These are phyloP conservation scores for Suricata suricatta DNA, from an alignment of 2,113 vertebrate species.

Conservation along the genomic window DNA sequence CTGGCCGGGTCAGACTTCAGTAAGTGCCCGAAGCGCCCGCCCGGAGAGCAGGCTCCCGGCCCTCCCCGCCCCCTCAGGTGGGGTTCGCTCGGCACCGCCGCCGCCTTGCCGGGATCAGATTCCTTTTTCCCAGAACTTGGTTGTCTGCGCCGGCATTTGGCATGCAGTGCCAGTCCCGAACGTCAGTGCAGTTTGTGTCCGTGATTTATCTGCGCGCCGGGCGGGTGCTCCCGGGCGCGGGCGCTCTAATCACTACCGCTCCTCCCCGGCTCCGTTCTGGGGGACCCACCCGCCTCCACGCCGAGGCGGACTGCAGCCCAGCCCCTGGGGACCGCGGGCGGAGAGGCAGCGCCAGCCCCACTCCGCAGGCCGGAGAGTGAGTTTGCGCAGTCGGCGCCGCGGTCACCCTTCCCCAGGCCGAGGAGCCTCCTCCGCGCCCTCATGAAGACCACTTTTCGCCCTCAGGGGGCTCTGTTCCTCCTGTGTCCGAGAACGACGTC, in stretches of 20 bases:
- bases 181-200: not conserved
- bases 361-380: not conserved
- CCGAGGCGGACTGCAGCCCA: not conserved
- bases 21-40: not conserved
- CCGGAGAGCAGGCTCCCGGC: not conserved
- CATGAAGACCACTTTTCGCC: not conserved
- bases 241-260: not conserved
- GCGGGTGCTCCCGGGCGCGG: not conserved
- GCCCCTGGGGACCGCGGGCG: not conserved
- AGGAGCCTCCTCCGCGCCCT: not conserved
- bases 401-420: not conserved
- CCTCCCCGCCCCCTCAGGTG: not conserved
- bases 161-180: not conserved
- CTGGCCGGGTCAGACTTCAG: not conserved
- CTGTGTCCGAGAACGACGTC: not conserved
- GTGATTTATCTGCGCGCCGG: constrained; percentile 53
- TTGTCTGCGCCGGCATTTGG: constrained; percentile 28
- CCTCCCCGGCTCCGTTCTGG: not conserved
- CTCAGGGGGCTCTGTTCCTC: not conserved
- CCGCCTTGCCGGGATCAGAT: not conserved
- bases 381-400: not conserved
- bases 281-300: not conserved
- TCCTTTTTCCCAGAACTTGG: constrained; percentile 31
- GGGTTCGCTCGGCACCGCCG: not conserved
- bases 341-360: not conserved